Evolutionary conservation across 2,888 invertebrate species (phyloP).

Genomic region (Galeruca laticollis): DNA sequence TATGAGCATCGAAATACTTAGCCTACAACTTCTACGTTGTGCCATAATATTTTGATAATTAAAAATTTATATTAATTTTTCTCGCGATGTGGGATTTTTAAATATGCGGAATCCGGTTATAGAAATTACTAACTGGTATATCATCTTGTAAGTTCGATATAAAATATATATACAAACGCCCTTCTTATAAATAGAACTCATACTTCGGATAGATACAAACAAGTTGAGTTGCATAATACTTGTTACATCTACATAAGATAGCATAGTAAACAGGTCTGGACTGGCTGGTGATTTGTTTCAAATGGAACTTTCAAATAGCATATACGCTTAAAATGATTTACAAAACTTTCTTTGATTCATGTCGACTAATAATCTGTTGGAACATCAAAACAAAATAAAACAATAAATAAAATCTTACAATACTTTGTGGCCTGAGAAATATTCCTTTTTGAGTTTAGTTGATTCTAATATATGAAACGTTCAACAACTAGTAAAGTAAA

Average conservation of each 20-base stretch:
- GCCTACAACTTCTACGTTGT: no score
- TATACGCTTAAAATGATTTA: background rate
- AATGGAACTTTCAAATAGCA: no score
- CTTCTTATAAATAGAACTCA: background rate
- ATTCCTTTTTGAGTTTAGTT: no score
- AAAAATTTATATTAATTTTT: no score
- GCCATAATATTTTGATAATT: no score
- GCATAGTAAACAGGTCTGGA: background rate
- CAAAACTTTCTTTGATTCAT: background rate
- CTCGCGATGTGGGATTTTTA: background rate
- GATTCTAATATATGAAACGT: no score
- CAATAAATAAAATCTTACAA: no score
- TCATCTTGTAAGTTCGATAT: background rate
- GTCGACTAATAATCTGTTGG: no score
- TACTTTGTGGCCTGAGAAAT: no score
- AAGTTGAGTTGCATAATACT: slow-evolving; percentile 14
- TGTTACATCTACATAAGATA: background rate
- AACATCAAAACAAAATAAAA: no score
- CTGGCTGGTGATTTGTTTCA: background rate
- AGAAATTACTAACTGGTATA: background rate
- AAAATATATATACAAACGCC: background rate
- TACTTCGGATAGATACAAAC: slow-evolving; percentile 6
- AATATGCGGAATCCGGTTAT: background rate
- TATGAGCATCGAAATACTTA: no score
- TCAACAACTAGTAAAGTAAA: no score